Base-by-base conservation (phyloP, 2,888 invertebrate species). In the Xestia c-nigrum region DNA sequence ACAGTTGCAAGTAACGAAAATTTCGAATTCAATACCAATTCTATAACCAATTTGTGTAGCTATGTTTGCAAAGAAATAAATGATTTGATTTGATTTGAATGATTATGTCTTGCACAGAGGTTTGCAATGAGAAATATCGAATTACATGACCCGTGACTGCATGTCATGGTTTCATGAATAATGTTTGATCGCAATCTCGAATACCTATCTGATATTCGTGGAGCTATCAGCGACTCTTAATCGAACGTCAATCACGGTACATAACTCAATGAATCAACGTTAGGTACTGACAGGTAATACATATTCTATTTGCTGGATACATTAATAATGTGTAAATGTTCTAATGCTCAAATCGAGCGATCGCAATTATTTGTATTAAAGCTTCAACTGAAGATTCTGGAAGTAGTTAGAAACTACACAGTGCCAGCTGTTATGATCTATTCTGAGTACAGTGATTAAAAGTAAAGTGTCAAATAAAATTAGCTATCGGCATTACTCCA, bases 221-320 rank as follows among this genome's bases (percentile, higher is more conserved):
- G 19, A 52, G 52, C 38, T 55, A 68, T 59, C 81, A 70, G 6
- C 21, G 19, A 19, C 4, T 59, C 47, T 40, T 59, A 85, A 74
- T 85, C 46, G 71, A 78, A 65, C 47, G 71, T 82, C 85, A 77
- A 78, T 83, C 85, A 59, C n/a, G 16, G 38, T 40, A 38, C 40
- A 72, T 65, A 65, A 65, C 52, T 61, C 76, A n/a, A 81, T 81
- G 50, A 73, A 65, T 73, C 70, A 81, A 16, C 40, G 31, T 47
- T 66, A 61, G n/a, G 6, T 40, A 31, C 3, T 81, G 81, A 47
- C 76, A 78, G 66, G 31, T 75, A 46, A 66, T 61, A 64, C 14
- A 47, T 43, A 52, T 65, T 65, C 9, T 64, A 64, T 43, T 38
- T 76, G 19, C n/a, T 76, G 38, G 65, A 24, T 46, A 16, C 50